Base-by-base conservation (phyloP, 2,113 vertebrate species). In the Notiomystis cincta region DNA sequence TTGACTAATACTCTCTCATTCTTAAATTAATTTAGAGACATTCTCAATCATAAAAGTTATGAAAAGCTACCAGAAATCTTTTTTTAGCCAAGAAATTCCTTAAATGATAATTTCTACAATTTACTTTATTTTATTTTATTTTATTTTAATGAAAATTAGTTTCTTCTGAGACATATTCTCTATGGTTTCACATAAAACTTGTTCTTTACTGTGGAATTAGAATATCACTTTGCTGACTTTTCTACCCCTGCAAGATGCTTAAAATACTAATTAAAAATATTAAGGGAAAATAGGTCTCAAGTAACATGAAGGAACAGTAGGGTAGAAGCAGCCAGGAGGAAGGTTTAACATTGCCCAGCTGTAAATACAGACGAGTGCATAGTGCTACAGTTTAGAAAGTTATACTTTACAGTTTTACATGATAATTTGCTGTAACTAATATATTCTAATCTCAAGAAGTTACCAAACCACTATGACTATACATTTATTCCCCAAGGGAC, bases 31-130 rank as follows among this genome's bases (percentile, higher is more conserved):
- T 12, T 58, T 28, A 51, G 13, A 69, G 9, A 17, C 56, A 48
- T 65, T 73, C 14, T 28, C 15, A 53, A 18, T 21, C 20, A 6
- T 23, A 78, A 69, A 14, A 9, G 3, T 38, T 78, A 24, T 57
- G 15, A 80, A 79, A 37, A 64, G 3, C 19, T 40, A 22, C 7
- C 8, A 61, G 3, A 9, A 66, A 64, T 42, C 1, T 48, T 60
- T 60, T 79, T 79, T 71, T 24, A 44, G 7, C 5, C 78, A 51
- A 31, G 9, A 54, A 86, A 47, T 50, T 42, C 2, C 13, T 73
- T 50, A 47, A 50, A 42, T 42, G 0, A 37, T 40, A 1, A 17
- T 53, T 78, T 57, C 3, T 62, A 21, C 2, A 11, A 9, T 10
- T 42, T 67, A 22, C 31, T 48, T 64, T n/a, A 30, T 30, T 23